Conservation (phyloP, 2,888 invertebrate species). For the Leucophenga montana region DNA sequence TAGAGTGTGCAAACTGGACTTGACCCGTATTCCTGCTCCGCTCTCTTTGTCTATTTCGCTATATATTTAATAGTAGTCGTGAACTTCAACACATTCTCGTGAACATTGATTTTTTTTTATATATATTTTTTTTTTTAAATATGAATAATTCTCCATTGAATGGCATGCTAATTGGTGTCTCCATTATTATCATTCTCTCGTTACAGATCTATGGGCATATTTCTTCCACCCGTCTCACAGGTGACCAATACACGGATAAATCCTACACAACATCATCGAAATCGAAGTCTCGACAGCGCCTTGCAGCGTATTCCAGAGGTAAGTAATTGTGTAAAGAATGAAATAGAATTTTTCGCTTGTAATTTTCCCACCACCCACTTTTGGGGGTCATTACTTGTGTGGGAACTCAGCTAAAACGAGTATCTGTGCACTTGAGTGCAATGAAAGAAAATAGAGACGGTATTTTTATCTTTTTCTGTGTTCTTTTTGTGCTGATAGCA, state of each 20-base stretch:
- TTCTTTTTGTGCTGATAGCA: no score
- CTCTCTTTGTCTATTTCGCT: neutral
- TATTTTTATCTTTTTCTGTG: no score
- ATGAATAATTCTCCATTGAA: neutral
- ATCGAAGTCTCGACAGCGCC: constrained; percentile 91
- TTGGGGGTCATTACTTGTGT: no score
- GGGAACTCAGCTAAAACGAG: no score
- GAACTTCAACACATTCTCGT: no score
- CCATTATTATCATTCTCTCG: neutral
- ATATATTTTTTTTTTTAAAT: neutral
- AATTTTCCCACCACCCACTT: no score
- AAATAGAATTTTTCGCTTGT: no score
- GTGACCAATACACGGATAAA: constrained; percentile 73
- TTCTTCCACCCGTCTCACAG: constrained; percentile 73
- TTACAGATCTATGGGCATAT: constrained; percentile 73
- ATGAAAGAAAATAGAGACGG: no score
- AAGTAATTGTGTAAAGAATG: constrained; percentile 42
- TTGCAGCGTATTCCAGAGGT: constrained; percentile 91
- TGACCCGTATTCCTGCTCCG: neutral
- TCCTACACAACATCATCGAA: constrained; percentile 84
- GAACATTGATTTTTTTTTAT: constrained; percentile 48
- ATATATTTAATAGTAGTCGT: no score
- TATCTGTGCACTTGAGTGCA: no score
- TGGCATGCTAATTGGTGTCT: neutral
- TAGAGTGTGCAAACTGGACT: neutral